phyloP scores from a whole-genome alignment of 1,140 invertebrate genomes.

The Choristoneura fumiferana region DNA sequence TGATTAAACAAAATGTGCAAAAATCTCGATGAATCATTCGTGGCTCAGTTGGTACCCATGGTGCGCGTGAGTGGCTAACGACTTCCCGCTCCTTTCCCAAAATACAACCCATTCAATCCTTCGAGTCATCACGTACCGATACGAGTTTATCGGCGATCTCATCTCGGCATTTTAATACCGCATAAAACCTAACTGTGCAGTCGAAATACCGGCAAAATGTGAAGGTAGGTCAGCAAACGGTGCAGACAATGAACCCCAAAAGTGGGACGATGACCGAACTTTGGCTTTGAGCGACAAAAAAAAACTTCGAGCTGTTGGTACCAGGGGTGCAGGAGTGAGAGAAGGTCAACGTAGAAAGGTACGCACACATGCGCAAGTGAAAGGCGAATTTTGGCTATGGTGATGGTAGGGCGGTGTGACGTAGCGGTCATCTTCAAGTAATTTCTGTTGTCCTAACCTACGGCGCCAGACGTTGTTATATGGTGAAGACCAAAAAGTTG shows the following conservation, averaged over 20 bases:
- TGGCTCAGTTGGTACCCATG: no score
- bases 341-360: conserved; percentile 17
- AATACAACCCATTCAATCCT: neutral
- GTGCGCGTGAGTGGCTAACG: no score
- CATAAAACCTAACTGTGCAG: conserved; percentile 60
- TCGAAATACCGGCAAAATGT: conserved; percentile 61
- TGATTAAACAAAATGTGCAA: no score
- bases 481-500: no score
- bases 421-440: no score
- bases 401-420: no score
- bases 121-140: conserved; percentile 26
- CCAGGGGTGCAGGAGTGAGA: conserved; percentile 28
- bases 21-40: no score
- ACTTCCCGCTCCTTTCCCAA: no score
- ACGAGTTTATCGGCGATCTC: conserved; percentile 43
- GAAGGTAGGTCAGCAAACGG: conserved; percentile 71
- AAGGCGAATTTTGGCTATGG: conserved; percentile 20
- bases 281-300: conserved; percentile 50
- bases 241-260: conserved; percentile 53
- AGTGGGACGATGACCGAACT: conserved; percentile 63
- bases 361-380: conserved; percentile 21
- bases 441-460: no score
- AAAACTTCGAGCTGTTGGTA: conserved; percentile 29
- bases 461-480: no score
- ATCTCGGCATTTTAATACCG: conserved; percentile 60